Evolutionary conservation across 2,888 invertebrate genomes (phyloP).

Genomic region (Watsonalla cultraria): DNA sequence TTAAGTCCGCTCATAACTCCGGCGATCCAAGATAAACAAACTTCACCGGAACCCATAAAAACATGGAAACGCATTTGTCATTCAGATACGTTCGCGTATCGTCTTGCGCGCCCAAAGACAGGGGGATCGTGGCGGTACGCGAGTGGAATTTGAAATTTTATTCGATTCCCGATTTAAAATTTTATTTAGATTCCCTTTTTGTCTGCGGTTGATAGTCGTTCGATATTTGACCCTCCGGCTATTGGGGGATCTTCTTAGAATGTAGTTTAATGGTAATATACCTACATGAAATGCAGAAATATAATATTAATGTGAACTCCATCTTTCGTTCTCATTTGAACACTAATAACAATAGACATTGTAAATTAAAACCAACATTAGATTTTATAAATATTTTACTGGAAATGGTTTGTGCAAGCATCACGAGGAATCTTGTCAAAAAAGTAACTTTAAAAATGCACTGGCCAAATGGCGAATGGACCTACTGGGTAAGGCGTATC

Average conservation of each 20-base stretch:
- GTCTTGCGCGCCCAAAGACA: conserved; percentile 35
- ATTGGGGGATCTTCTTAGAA: not conserved
- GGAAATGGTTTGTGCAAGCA: too few relatives aligned
- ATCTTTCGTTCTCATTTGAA: too few relatives aligned
- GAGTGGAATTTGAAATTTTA: conserved; percentile 48
- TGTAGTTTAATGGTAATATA: too few relatives aligned
- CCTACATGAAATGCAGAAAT: too few relatives aligned
- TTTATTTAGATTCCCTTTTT: conserved; percentile 28
- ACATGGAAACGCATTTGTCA: conserved; percentile 54
- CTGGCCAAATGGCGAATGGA: too few relatives aligned
- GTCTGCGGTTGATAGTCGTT: conserved; percentile 7
- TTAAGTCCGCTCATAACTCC: conserved; percentile 11
- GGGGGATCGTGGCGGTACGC: conserved; percentile 30
- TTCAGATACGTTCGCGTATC: conserved; percentile 42
- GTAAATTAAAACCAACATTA: too few relatives aligned
- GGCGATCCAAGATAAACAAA: conserved; percentile 32
- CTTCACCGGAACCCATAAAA: conserved; percentile 47
- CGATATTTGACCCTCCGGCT: conserved; percentile 16
- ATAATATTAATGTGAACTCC: too few relatives aligned
- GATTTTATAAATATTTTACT: too few relatives aligned
- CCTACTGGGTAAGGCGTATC: too few relatives aligned
- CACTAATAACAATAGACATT: too few relatives aligned
- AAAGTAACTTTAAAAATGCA: too few relatives aligned
- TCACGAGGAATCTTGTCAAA: too few relatives aligned
- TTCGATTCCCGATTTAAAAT: conserved; percentile 53